Evolutionary conservation across 2,888 invertebrate species (phyloP), one percentile per base, ranked within the genome.

Genomic region (Idaea dimidiata): DNA sequence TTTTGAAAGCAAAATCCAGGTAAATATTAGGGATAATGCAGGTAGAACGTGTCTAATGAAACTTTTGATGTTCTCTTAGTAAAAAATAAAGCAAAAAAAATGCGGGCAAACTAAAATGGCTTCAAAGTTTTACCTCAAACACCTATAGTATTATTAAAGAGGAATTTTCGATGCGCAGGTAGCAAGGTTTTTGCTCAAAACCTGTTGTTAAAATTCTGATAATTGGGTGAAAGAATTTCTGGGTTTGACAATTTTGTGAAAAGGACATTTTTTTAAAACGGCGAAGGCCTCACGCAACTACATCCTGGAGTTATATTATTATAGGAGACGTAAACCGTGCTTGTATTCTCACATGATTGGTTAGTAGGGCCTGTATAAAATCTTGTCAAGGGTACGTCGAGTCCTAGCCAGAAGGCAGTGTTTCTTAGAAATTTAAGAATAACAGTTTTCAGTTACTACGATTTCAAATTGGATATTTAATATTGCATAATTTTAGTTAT

Each of bases 41-140:
- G 67, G 69, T 68, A 63, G 54, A 43, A 68, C 68, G 71, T 71
- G 69, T 60, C 68, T 66, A 64, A 68, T 64, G 59, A 61, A 61
- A 63, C 59, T 60, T 69, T 70, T 59, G 63, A 62, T 62, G 66
- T 65, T 65, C 66, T 69, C 60, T 31, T 59, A 55, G 64, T 66
- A 64, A 62, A 61, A 69, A 69, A 65, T 62, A 14, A 3, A 43
- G 14, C 8, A 43, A 43, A 43, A 43, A 14, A 43, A 43, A 43
- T 43, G 14, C 43, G 43, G 10, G 43, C 43, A 10, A 43, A 43
- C 43, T 43, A 43, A 43, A 43, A 43, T 43, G 43, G 43, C 43
- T 43, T 43, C 43, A 43, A 43, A 43, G 14, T 8, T 43, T 32
- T 43, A 5, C 43, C 43, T 14, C 8, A 43, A 43, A 43, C 43